These are phyloP conservation scores for Notothenia rossii DNA, from an alignment of 2,113 vertebrate species.

Conservation along the genomic window DNA sequence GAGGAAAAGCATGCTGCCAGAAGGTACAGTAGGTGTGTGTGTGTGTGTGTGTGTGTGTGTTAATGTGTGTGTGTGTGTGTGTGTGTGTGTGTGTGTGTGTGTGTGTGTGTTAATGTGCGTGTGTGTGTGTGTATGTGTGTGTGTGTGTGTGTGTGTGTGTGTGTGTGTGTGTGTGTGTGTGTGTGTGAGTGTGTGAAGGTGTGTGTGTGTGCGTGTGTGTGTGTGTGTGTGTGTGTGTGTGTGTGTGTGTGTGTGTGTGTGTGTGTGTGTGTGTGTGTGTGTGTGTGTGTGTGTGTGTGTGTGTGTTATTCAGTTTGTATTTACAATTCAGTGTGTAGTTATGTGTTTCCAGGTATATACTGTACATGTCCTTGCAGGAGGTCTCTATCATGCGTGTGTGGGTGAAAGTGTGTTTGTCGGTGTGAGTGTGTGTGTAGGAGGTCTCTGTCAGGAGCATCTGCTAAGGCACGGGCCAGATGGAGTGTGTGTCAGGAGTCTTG, in stretches of 20 bases:
- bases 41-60: conserved; percentile 11
- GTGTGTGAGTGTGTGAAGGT: background rate
- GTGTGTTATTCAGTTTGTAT: background rate
- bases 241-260: too few species aligned
- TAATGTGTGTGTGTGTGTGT: conserved; percentile 16
- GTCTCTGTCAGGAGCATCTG: conserved; percentile 80
- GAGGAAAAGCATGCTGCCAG: conserved; percentile 41
- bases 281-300: too few species aligned
- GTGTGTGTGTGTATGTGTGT: too few species aligned
- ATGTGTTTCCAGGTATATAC: background rate
- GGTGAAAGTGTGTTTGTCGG: conserved; percentile 5
- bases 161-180: too few species aligned
- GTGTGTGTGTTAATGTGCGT: background rate
- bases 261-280: too few species aligned
- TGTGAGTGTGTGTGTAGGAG: background rate
- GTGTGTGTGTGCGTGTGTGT: conserved; percentile 11
- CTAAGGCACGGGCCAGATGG: conserved; percentile 82
- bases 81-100: conserved; percentile 12
- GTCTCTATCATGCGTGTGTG: conserved; percentile 10
- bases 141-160: too few species aligned
- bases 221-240: background rate
- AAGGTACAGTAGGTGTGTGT: conserved; percentile 19
- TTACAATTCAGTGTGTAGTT: background rate
- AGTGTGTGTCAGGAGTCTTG: conserved; percentile 69
- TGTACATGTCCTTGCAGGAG: background rate